phyloP scores from a whole-genome alignment of 2,113 vertebrate species.

The Sinosuthora webbiana region DNA sequence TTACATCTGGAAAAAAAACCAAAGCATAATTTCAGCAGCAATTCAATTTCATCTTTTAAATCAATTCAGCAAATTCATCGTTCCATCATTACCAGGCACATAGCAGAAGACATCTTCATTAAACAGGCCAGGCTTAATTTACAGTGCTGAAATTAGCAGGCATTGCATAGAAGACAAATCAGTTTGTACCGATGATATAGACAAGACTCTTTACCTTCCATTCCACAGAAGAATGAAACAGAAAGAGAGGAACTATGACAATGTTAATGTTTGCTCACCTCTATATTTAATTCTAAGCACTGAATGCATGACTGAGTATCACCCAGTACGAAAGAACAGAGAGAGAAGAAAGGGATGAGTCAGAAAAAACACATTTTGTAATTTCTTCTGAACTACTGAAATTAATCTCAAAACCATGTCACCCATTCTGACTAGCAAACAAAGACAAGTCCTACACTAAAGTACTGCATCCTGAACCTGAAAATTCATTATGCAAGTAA shows the following conservation, averaged over 20 bases:
- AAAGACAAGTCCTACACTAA: background rate
- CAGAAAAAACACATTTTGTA: background rate
- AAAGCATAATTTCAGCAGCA: background rate
- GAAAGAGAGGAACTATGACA: background rate
- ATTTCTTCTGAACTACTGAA: background rate
- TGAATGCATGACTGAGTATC: background rate
- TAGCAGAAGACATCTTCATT: background rate
- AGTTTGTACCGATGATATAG: background rate
- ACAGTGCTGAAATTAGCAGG: background rate
- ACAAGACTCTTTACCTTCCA: background rate
- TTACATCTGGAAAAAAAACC: slow-evolving; percentile 65
- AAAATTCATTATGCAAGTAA: background rate
- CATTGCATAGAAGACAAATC: background rate
- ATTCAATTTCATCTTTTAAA: background rate
- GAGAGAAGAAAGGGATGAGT: background rate
- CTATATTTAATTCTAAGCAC: background rate
- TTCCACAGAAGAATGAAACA: background rate
- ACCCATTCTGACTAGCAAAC: background rate
- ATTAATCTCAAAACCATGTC: background rate
- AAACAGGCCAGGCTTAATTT: background rate
- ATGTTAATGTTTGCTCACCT: background rate
- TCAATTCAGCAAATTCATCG: background rate
- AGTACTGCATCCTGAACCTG: background rate
- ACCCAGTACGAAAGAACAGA: background rate
- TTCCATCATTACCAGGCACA: background rate